A percentile compares a stretch with the other conserved stretches of the same genome.
Evolutionary conservation across 1,140 invertebrate genomes (phyloP).

Genomic region (Melanaphis sacchari): DNA sequence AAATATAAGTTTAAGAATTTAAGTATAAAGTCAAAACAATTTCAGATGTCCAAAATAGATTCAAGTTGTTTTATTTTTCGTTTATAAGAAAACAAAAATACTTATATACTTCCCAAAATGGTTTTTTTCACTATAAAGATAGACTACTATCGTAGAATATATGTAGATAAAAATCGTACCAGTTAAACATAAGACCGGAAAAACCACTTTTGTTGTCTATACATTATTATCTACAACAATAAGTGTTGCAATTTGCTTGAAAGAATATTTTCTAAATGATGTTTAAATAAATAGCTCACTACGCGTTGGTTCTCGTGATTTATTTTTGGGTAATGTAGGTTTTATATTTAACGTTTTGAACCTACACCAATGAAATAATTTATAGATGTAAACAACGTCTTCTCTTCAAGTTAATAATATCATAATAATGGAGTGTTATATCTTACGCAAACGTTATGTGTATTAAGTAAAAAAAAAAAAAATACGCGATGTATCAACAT

Average conservation of each 20-base stretch:
- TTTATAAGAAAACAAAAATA: conserved; percentile 1
- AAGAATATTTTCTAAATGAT: background rate
- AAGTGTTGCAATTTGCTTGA: background rate
- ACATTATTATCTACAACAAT: background rate
- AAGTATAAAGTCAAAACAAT: background rate
- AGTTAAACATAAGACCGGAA: background rate
- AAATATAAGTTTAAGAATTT: background rate
- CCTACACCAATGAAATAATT: background rate
- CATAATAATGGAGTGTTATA: background rate
- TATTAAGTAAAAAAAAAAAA: background rate
- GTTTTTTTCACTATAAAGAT: background rate
- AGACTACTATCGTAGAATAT: background rate
- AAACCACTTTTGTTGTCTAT: background rate
- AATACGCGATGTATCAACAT: too few relatives aligned
- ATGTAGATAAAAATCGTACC: background rate
- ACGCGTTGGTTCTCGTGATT: background rate
- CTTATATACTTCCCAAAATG: background rate
- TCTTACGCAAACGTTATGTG: background rate
- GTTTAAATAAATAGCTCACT: background rate
- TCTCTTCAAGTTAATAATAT: background rate
- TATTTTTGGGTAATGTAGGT: background rate
- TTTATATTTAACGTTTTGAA: background rate
- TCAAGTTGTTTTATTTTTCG: background rate
- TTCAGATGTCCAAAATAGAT: background rate
- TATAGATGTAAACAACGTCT: background rate